Base-by-base conservation (phyloP, 1,140 invertebrate species). In the Drosophila arawakana region DNA sequence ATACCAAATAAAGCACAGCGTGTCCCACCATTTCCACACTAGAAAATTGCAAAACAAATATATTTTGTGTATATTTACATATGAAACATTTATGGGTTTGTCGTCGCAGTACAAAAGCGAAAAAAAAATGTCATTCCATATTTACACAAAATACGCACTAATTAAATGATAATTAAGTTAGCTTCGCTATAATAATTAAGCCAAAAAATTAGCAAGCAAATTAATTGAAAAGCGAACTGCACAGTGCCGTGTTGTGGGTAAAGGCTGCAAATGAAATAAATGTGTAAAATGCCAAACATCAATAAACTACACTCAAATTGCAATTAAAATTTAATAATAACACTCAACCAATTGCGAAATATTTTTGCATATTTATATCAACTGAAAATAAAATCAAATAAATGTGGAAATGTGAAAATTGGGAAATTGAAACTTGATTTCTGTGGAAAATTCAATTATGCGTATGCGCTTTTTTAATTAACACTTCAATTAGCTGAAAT, bases 81-180 rank as follows among this genome's bases (percentile, higher is more conserved):
- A 30, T 57, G 34, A 11, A 18, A 25, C 10, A 60, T 41, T 49
- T 25, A 18, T 34, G 60, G 15, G 15, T 3, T 18, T 4, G 7
- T 37, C 7, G 7, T 6, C 41, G 41, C 41, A 2, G 11, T 1
- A 10, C 11, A 10, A 41, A 3, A 0, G n/a, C 8, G 25, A 25
- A n/a, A 7, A 3, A 39, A 49, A 57, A 43, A 15, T 39, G 41
- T 11, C 39, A 71, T 78, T 44, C 57, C 70, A 71, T 76, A 78
- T 78, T 75, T 62, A 57, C 66, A 71, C 21, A 46, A 61, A 71
- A 61, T 50, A 34, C 46, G 39, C 47, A 72, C 73, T 78, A 78
- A 78, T 78, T 78, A 78, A 78, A 78, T 66, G 72, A 35, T 71
- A 71, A 78, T 78, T 78, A 75, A 66, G 72, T 75, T 70, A 65